phyloP scores from a whole-genome alignment of 2,888 invertebrate genomes.

The Orgyia antiqua region DNA sequence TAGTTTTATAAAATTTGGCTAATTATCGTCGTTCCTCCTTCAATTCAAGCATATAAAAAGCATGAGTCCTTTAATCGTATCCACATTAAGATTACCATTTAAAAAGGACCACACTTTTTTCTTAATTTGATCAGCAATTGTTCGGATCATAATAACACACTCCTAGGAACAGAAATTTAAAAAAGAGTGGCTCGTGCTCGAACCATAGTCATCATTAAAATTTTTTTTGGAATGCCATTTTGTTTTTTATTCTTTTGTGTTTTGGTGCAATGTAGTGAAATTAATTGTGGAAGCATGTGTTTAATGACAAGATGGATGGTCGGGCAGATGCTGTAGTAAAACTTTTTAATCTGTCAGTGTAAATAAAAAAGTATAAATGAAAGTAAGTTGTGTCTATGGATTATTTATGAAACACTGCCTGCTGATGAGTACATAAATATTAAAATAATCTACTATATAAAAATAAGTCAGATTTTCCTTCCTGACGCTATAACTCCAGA shows the following conservation, averaged over 20 bases:
- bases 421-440: background rate
- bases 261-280: slow-evolving; percentile 54
- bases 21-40: too few species aligned
- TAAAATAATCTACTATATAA: too few species aligned
- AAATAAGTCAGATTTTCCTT: too few species aligned
- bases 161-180: slow-evolving; percentile 38
- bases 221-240: slow-evolving; percentile 33
- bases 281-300: slow-evolving; percentile 61
- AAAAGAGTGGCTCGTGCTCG: slow-evolving; percentile 63
- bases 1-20: too few species aligned
- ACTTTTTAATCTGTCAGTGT: slow-evolving; percentile 20
- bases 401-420: background rate
- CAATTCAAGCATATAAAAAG: too few species aligned
- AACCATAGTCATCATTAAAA: slow-evolving; percentile 40
- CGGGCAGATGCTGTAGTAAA: slow-evolving; percentile 40
- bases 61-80: slow-evolving; percentile 34
- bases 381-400: slow-evolving; percentile 5
- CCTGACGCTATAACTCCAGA: too few species aligned
- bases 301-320: slow-evolving; percentile 41
- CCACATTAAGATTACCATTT: slow-evolving; percentile 31
- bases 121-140: slow-evolving; percentile 70
- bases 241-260: slow-evolving; percentile 43
- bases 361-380: slow-evolving; percentile 12
- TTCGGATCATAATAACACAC: slow-evolving; percentile 50
- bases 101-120: slow-evolving; percentile 44